These are phyloP conservation scores for Protonemura montana DNA, from an alignment of 2,888 invertebrate genomes.

Conservation along the genomic window DNA sequence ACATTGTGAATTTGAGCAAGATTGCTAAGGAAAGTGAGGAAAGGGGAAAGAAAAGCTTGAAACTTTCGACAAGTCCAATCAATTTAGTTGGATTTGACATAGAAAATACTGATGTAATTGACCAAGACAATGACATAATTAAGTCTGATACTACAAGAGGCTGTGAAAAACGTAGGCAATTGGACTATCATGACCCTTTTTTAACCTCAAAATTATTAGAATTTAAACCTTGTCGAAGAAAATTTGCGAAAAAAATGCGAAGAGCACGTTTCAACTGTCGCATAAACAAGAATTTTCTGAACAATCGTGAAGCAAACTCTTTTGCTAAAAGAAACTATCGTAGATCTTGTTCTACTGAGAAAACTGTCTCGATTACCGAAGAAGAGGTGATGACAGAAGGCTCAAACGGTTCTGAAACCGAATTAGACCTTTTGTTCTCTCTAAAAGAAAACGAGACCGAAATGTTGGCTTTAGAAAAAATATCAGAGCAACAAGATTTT, in stretches of 20 bases:
- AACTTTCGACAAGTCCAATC: neutral
- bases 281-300: neutral
- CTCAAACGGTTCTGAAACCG: neutral
- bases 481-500: neutral
- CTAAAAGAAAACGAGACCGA: neutral
- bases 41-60: neutral
- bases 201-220: neutral
- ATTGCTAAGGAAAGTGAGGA: neutral
- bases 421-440: neutral
- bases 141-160: no score
- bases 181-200: neutral
- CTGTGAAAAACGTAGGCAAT: no score
- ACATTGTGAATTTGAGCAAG: neutral
- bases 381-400: neutral
- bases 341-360: neutral
- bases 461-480: neutral
- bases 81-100: neutral
- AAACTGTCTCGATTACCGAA: neutral
- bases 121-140: no score
- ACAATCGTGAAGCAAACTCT: neutral
- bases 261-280: neutral
- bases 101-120: neutral
- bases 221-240: neutral
- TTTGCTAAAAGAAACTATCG: neutral
- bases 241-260: neutral